Evolutionary conservation across 2,888 invertebrate species (phyloP).

Genomic region (Syritta pipiens): DNA sequence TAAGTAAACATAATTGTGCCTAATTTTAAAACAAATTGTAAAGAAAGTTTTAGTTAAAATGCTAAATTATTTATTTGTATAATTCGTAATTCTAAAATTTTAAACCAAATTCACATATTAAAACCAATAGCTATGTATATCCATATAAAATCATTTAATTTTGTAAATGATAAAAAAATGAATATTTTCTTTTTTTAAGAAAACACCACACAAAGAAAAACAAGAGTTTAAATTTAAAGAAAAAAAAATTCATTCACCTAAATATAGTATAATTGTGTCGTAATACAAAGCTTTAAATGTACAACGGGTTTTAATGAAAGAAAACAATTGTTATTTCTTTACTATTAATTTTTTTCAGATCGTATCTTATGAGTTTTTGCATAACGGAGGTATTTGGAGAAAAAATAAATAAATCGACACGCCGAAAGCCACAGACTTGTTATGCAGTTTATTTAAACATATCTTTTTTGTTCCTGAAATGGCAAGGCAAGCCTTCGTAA

Average conservation of each 20-base stretch:
- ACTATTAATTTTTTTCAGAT: background rate
- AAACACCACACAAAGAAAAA: background rate
- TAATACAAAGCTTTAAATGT: constrained; percentile 57
- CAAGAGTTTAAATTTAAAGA: background rate
- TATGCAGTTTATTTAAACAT: too few relatives aligned
- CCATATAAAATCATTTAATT: constrained; percentile 1
- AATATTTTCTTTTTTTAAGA: background rate
- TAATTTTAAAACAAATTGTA: constrained; percentile 35
- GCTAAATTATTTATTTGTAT: constrained; percentile 7
- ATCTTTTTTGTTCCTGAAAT: too few relatives aligned
- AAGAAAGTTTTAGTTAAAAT: background rate
- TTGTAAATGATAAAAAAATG: constrained; percentile 27
- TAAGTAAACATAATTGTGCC: constrained; percentile 57
- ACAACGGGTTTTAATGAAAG: constrained; percentile 21
- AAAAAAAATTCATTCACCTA: constrained; percentile 12
- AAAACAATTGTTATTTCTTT: constrained; percentile 13
- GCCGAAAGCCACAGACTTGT: too few relatives aligned
- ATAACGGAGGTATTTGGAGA: background rate
- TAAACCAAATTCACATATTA: background rate
- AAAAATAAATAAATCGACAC: too few relatives aligned
- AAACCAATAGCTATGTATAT: background rate
- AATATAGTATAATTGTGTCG: constrained; percentile 45
- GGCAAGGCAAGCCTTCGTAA: too few relatives aligned
- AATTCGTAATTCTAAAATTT: background rate
- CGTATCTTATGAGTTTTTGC: constrained; percentile 6